Conservation (phyloP, 2,888 invertebrate genomes). For the Andrena camellia region DNA sequence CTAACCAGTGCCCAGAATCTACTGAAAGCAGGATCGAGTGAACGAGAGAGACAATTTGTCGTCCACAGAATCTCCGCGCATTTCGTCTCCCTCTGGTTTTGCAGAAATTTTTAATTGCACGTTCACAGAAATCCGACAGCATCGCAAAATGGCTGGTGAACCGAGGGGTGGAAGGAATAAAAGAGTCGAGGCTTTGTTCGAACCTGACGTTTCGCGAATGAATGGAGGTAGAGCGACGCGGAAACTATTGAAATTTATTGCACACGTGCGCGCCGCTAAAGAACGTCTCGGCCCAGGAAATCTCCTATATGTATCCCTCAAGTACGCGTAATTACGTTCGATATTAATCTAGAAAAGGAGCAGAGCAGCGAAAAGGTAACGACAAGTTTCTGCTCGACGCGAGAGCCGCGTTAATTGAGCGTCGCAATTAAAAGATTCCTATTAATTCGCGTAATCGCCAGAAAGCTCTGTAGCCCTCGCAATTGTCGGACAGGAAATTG, state of each 20-base stretch:
- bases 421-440: neutral
- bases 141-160: too few species aligned
- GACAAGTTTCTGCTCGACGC: neutral
- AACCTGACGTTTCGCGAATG: neutral
- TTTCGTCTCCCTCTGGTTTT: neutral
- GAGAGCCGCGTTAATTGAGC: slow-evolving; percentile 20
- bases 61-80: too few species aligned
- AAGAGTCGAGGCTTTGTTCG: neutral
- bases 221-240: neutral
- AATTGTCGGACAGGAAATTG: slow-evolving; percentile 14
- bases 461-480: slow-evolving; percentile 15
- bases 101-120: neutral
- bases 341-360: too few species aligned
- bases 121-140: neutral
- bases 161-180: neutral
- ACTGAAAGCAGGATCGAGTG: too few species aligned
- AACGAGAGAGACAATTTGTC: too few species aligned
- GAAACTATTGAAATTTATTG: slow-evolving; percentile 1
- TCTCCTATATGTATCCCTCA: neutral
- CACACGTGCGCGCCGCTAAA: neutral
- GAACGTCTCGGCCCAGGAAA: neutral
- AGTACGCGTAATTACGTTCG: neutral
- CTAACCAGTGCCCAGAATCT: too few species aligned
- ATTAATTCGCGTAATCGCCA: slow-evolving; percentile 23
- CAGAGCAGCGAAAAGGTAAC: too few species aligned